A percentile compares a stretch with the other conserved stretches of the same genome.
Evolutionary conservation across 2,888 invertebrate genomes (phyloP).

Genomic region (Bibio marci): DNA sequence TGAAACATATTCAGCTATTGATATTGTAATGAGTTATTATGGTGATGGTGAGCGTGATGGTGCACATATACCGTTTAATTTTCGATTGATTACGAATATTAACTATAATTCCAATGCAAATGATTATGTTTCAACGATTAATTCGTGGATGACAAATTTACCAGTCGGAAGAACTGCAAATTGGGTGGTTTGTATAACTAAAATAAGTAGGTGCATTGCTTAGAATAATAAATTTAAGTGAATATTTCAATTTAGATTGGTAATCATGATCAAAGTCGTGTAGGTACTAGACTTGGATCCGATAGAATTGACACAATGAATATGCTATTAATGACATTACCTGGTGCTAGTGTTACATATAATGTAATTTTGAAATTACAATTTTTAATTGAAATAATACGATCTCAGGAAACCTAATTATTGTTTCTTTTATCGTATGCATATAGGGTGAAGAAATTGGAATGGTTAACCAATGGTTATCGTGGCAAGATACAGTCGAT

Average conservation of each 20-base stretch:
- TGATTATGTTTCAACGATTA: constrained; percentile 33
- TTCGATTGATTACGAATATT: constrained; percentile 36
- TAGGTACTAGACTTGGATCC: constrained; percentile 49
- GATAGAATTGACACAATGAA: constrained; percentile 60
- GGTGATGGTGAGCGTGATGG: constrained; percentile 33
- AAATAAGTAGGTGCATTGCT: constrained; percentile 17
- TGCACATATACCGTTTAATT: constrained; percentile 48
- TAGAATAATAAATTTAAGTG: neutral
- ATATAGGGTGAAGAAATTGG: constrained; percentile 68
- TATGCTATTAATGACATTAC: constrained; percentile 63
- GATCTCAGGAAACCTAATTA: constrained; percentile 40
- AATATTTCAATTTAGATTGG: constrained; percentile 35
- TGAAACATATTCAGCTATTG: constrained; percentile 39
- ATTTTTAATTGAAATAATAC: neutral
- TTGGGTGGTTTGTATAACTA: constrained; percentile 51
- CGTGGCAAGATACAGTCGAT: constrained; percentile 44
- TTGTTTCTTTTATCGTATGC: constrained; percentile 31
- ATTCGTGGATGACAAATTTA: constrained; percentile 40
- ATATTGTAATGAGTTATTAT: constrained; percentile 38
- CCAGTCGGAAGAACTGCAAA: constrained; percentile 37
- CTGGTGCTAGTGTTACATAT: constrained; percentile 72
- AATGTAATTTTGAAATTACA: constrained; percentile 34
- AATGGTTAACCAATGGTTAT: constrained; percentile 46
- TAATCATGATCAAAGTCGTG: constrained; percentile 57
- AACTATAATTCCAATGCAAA: constrained; percentile 34